Evolutionary conservation across 2,888 invertebrate species (phyloP).

Genomic region (Trachelus tabidus): DNA sequence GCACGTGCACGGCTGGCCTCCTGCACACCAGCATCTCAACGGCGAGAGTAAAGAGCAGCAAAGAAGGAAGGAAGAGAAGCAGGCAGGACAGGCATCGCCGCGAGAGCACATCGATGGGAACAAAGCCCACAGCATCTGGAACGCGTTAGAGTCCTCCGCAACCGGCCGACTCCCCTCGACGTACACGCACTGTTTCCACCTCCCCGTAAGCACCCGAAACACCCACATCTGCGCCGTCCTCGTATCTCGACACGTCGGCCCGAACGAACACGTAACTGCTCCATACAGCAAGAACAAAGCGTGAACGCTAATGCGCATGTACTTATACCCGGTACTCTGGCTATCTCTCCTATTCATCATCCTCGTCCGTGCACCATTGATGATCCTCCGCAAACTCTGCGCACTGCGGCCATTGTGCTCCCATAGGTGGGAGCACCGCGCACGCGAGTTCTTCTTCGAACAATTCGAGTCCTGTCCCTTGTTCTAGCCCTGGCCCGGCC

Average conservation of each 20-base stretch:
- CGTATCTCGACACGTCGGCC: conserved; percentile 35
- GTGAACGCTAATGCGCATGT: conserved; percentile 47
- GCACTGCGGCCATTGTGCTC: background rate
- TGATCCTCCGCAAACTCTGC: conserved; percentile 4
- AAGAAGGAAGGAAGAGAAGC: conserved; percentile 18
- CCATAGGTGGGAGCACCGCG: background rate
- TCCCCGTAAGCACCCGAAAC: conserved; percentile 28
- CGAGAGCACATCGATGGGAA: conserved; percentile 49
- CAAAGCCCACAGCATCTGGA: conserved; percentile 63
- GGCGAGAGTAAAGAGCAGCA: background rate
- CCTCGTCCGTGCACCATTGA: conserved; percentile 3
- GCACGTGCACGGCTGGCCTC: background rate
- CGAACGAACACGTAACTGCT: conserved; percentile 46
- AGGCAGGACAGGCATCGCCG: conserved; percentile 25
- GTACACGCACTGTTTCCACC: conserved; percentile 13
- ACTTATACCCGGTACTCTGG: conserved; percentile 35
- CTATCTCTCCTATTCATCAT: conserved; percentile 45
- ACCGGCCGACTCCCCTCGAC: conserved; percentile 31
- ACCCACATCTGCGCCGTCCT: conserved; percentile 40
- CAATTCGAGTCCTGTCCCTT: background rate
- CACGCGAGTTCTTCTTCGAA: background rate
- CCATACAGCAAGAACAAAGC: conserved; percentile 56
- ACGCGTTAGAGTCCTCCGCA: conserved; percentile 58
- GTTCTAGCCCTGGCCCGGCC: background rate
- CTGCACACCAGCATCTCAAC: too few relatives aligned